phyloP scores from a whole-genome alignment of 1,140 invertebrate genomes.

The Ips typographus region DNA sequence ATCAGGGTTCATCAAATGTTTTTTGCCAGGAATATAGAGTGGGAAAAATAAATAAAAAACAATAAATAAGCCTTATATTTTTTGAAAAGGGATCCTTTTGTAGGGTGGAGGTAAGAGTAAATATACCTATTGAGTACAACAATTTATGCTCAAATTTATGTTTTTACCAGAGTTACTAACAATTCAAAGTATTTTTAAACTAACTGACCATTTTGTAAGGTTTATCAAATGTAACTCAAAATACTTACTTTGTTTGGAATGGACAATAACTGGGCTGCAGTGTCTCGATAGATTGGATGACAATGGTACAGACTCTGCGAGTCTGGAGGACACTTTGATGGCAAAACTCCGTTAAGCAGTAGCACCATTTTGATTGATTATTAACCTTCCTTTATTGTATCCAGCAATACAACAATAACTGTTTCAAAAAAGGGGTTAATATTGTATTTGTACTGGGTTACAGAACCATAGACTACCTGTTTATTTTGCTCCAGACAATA shows the following conservation, averaged over 20 bases:
- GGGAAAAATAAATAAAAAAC: too few relatives aligned
- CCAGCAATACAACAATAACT: neutral
- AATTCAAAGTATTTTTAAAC: neutral
- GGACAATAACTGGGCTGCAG: constrained; percentile 73
- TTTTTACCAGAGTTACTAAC: neutral
- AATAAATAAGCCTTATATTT: too few relatives aligned
- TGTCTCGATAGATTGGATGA: constrained; percentile 83
- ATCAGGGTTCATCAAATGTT: too few relatives aligned
- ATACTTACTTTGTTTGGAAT: constrained; percentile 67
- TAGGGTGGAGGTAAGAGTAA: too few relatives aligned
- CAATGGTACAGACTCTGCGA: constrained; percentile 74
- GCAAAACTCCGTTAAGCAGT: constrained; percentile 80
- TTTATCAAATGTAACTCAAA: neutral
- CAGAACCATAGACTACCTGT: too few relatives aligned
- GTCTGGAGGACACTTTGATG: constrained; percentile 81
- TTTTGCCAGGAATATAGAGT: too few relatives aligned
- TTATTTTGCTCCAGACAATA: too few relatives aligned
- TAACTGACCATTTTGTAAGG: neutral
- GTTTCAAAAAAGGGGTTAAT: too few relatives aligned
- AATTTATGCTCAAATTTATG: too few relatives aligned
- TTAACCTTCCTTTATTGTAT: neutral
- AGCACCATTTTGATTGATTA: constrained; percentile 68
- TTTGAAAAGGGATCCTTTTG: too few relatives aligned
- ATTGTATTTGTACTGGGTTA: too few relatives aligned
- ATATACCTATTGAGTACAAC: too few relatives aligned